Conservation (phyloP, 2,888 invertebrate species). For the Eupithecia subumbrata region DNA sequence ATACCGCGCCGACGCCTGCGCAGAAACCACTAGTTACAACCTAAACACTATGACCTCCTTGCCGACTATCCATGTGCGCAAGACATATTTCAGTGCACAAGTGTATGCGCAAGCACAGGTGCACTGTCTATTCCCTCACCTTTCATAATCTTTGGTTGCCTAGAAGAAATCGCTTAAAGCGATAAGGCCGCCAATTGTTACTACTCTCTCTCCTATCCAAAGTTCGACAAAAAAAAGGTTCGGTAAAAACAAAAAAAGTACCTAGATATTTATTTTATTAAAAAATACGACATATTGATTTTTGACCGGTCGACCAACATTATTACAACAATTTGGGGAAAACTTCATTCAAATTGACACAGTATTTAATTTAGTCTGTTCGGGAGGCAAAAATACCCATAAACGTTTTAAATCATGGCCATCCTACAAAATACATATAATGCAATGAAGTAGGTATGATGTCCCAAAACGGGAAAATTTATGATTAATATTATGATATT, state of each 20-base stretch:
- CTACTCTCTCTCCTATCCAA: no score
- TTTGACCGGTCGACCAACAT: background rate
- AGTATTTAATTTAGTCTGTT: background rate
- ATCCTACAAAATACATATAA: background rate
- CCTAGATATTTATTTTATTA: background rate
- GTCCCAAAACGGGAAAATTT: background rate
- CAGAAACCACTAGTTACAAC: slow-evolving; percentile 27
- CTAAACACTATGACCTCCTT: background rate
- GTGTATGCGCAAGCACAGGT: no score
- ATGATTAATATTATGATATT: background rate
- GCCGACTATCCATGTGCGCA: no score
- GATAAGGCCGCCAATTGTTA: no score
- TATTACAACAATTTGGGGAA: background rate
- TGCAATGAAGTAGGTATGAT: background rate
- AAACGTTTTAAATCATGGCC: background rate
- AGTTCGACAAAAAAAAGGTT: no score
- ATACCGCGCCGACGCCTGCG: slow-evolving; percentile 69
- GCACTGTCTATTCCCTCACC: no score
- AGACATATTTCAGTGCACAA: no score
- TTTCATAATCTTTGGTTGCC: no score
- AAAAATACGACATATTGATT: background rate
- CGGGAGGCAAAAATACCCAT: background rate
- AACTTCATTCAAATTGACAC: background rate
- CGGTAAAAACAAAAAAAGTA: no score
- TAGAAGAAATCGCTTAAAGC: no score